Percentiles rank a stretch among this genome's conserved stretches.
Conservation (phyloP, 2,113 vertebrate genomes). For the Meleagris gallopavo region DNA sequence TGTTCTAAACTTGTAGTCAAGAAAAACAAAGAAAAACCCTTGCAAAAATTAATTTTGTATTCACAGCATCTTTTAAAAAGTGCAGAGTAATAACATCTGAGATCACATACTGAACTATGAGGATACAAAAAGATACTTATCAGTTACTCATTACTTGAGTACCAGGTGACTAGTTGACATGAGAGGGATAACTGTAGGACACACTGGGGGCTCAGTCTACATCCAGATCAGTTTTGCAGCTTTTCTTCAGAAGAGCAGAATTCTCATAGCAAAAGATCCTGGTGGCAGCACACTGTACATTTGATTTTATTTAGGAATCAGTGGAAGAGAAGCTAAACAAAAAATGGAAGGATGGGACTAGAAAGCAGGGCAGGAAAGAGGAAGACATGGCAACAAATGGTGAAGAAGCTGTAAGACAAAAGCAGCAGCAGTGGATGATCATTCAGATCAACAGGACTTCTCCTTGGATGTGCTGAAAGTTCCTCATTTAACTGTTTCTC, state of each 20-base stretch:
- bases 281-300: neutral
- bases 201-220: neutral
- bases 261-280: neutral
- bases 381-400: neutral
- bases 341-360: neutral
- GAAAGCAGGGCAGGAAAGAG: neutral
- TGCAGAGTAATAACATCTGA: neutral
- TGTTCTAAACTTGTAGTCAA: neutral
- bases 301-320: neutral
- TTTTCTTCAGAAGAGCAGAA: neutral
- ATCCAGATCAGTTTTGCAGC: neutral
- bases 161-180: neutral
- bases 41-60: neutral
- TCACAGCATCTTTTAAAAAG: neutral
- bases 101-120: neutral
- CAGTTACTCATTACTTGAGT: neutral
- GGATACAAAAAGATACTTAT: neutral
- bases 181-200: neutral
- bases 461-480: neutral
- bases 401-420: neutral
- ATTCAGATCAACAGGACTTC: neutral
- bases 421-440: rapidly evolving
- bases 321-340: neutral
- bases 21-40: neutral
- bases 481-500: neutral